Evolutionary conservation across 1,140 invertebrate genomes (phyloP).

Genomic region (Pogonus chalceus): DNA sequence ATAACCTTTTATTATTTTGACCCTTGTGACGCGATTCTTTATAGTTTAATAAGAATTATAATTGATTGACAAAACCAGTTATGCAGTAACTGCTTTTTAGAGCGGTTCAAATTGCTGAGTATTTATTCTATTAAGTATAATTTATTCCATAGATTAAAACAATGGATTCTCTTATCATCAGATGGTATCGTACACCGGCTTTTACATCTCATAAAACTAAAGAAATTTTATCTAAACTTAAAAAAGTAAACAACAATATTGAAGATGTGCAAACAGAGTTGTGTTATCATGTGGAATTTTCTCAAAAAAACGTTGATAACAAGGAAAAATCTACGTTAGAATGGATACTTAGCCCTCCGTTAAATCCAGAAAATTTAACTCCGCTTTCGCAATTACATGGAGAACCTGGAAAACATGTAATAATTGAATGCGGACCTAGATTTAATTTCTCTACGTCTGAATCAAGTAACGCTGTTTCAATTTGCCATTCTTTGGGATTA

Average conservation of each 20-base stretch:
- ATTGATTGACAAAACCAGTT: background rate
- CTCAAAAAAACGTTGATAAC: slow-evolving; percentile 38
- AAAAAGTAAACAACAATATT: slow-evolving; percentile 19
- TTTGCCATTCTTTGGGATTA: slow-evolving; percentile 75
- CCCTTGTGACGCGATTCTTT: background rate
- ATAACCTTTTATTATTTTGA: background rate
- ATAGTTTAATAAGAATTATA: background rate
- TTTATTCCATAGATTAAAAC: background rate
- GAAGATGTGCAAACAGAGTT: slow-evolving; percentile 54
- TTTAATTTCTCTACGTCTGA: slow-evolving; percentile 90
- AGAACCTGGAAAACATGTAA: slow-evolving; percentile 32
- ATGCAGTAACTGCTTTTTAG: background rate
- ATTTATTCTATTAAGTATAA: background rate
- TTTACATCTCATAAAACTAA: slow-evolving; percentile 26
- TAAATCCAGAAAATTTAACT: slow-evolving; percentile 43
- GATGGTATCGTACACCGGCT: slow-evolving; percentile 27
- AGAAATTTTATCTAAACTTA: slow-evolving; percentile 27
- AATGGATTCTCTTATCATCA: slow-evolving; percentile 20
- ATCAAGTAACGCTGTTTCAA: slow-evolving; percentile 90
- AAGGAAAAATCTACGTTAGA: slow-evolving; percentile 48
- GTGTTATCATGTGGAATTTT: slow-evolving; percentile 67
- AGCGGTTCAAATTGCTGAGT: background rate
- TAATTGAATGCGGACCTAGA: slow-evolving; percentile 76
- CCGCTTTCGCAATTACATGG: slow-evolving; percentile 36
- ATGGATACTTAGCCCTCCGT: slow-evolving; percentile 60